Conservation (phyloP, 53 echinoderm and acorn worm genomes). For the Apostichopus leukothele region DNA sequence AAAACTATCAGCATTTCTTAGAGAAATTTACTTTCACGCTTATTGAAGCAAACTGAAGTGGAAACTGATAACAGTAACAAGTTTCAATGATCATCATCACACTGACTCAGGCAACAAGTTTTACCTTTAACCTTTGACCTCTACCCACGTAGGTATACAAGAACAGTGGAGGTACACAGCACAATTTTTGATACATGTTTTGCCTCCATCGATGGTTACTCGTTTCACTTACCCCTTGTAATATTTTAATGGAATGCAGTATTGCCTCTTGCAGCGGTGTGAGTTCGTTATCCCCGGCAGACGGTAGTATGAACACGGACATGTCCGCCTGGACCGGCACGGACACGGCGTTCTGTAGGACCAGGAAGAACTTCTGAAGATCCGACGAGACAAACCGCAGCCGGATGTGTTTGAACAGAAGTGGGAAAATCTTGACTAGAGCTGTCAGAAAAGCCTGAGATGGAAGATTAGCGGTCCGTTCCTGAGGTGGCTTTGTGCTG, state of each 20-base stretch:
- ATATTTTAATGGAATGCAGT: conserved; percentile 81
- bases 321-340: conserved; percentile 95
- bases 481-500: conserved; percentile 76
- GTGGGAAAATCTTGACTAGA: conserved; percentile 91
- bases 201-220: too few species aligned
- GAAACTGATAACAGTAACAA: neutral
- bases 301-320: conserved; percentile 91
- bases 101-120: too few species aligned
- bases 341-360: conserved; percentile 88
- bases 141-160: too few species aligned
- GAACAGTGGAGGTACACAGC: too few species aligned
- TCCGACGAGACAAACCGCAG: conserved; percentile 85
- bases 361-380: conserved; percentile 84
- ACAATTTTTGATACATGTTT: too few species aligned
- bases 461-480: conserved; percentile 69
- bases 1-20: too few species aligned
- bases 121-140: too few species aligned
- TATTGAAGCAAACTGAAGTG: neutral
- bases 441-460: conserved; percentile 95
- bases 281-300: conserved; percentile 74
- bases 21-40: too few species aligned
- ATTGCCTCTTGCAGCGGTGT: conserved; percentile 84
- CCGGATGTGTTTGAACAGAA: conserved; percentile 87
- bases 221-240: conserved; percentile 71
- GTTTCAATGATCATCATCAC: too few species aligned